These are phyloP conservation scores for Drosophila saltans DNA, from an alignment of 1,140 invertebrate species.

Conservation along the genomic window DNA sequence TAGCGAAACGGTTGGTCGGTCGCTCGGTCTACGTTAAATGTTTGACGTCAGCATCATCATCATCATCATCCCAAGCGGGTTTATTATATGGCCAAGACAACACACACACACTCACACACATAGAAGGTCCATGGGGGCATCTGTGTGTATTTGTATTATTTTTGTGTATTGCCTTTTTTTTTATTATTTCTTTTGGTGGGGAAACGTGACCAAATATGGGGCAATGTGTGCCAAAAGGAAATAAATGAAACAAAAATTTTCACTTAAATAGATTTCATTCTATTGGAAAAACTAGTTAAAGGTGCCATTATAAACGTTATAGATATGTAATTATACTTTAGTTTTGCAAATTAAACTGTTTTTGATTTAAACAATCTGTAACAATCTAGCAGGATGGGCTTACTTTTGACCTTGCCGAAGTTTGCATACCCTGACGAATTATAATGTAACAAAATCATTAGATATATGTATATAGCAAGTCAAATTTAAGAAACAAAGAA, in stretches of 20 bases:
- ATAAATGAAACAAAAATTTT: neutral
- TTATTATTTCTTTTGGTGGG: constrained; percentile 7
- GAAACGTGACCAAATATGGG: constrained; percentile 77
- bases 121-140: neutral
- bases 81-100: constrained; percentile 26
- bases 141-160: neutral
- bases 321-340: no score
- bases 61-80: constrained; percentile 11
- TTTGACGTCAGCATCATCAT: constrained; percentile 57
- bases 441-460: no score
- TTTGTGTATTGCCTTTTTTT: neutral
- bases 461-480: no score
- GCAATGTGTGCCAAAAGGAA: constrained; percentile 37
- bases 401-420: no score
- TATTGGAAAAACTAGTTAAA: neutral
- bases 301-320: no score
- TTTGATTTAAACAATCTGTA: no score
- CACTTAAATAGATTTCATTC: neutral
- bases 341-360: no score
- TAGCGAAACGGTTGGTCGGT: constrained; percentile 34
- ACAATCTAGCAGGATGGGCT: no score
- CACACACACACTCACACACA: no score
- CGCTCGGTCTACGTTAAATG: constrained; percentile 31
- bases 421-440: no score
- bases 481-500: no score